These are phyloP conservation scores for Sinocyclocheilus anshuiensis DNA, from an alignment of 2,113 vertebrate genomes.

Conservation along the genomic window DNA sequence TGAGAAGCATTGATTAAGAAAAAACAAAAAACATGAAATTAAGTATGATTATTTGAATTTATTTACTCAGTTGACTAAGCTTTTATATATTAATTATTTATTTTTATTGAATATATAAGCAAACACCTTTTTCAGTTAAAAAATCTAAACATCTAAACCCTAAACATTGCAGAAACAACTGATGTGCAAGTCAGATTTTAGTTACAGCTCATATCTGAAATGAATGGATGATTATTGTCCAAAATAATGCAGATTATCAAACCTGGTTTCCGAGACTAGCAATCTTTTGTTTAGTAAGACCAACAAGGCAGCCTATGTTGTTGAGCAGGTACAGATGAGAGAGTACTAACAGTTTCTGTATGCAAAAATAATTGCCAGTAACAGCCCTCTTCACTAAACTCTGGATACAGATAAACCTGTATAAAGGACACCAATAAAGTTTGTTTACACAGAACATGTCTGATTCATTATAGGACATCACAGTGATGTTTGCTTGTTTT, in stretches of 20 bases:
- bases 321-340: constrained; percentile 21
- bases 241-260: background rate
- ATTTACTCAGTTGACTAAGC: background rate
- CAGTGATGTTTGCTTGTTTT: constrained; percentile 30
- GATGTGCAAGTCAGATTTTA: too few species aligned
- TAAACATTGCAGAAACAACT: too few species aligned
- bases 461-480: constrained; percentile 7
- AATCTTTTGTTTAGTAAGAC: background rate
- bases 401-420: background rate
- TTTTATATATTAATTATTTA: background rate
- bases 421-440: background rate
- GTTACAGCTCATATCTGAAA: background rate
- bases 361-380: background rate
- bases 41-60: background rate
- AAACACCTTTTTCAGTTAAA: background rate
- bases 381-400: background rate
- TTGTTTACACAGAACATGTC: background rate
- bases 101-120: background rate
- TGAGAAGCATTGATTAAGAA: too few species aligned
- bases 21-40: background rate
- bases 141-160: too few species aligned
- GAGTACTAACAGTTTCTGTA: background rate
- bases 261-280: background rate
- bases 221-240: background rate
- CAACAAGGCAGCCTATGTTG: background rate